A percentile compares a stretch with the other conserved stretches of the same genome.
These are phyloP conservation scores for Trichosurus vulpecula DNA, from an alignment of 2,797 vertebrate genomes.

Conservation along the genomic window DNA sequence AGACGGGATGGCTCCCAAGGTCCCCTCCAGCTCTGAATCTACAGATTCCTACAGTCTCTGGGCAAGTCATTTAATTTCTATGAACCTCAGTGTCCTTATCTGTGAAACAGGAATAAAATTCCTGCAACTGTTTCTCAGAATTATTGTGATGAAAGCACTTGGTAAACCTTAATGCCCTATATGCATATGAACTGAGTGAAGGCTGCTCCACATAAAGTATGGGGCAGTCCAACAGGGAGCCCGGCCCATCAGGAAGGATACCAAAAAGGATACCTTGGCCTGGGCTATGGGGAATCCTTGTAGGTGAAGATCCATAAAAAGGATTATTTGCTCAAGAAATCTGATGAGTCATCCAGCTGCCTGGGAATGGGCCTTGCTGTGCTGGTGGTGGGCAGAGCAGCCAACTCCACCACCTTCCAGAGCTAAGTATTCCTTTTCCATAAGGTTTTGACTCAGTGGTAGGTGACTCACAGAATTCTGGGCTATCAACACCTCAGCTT, in stretches of 20 bases:
- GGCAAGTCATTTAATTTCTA: not conserved
- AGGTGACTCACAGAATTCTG: not conserved
- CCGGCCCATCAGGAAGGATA: not conserved
- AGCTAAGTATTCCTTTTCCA: not conserved
- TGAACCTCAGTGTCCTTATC: not conserved
- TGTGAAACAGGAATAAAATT: not conserved
- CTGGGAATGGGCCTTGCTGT: not conserved
- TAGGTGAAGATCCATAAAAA: not conserved
- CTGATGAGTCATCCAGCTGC: not conserved
- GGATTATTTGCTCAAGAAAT: not conserved
- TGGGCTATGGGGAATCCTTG: not conserved
- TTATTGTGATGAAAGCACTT: not conserved
- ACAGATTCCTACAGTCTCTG: not conserved
- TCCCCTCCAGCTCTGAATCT: not conserved
- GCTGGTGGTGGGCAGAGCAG: not conserved
- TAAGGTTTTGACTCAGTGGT: not conserved
- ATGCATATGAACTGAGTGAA: not conserved
- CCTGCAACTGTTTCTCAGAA: not conserved
- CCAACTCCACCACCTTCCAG: not conserved
- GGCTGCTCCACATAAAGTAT: not conserved
- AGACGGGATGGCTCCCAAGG: not conserved
- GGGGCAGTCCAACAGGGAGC: not conserved
- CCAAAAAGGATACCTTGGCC: not conserved
- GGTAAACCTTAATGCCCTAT: not conserved
- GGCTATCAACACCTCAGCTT: not conserved